phyloP scores from a whole-genome alignment of 2,888 invertebrate genomes.

The Xylophagus ater region DNA sequence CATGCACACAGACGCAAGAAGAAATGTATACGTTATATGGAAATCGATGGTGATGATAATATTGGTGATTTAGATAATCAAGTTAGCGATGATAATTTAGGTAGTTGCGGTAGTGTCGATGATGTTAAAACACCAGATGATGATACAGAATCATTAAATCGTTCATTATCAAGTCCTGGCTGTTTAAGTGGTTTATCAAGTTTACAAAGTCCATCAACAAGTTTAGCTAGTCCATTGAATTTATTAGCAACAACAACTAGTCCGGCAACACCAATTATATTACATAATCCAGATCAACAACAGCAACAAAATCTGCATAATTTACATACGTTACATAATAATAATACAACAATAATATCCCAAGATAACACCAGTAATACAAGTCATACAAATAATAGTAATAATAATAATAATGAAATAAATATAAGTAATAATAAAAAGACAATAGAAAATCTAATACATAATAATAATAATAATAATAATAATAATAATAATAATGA shows the following conservation, averaged over 20 bases:
- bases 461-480: neutral
- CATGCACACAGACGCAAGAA: slow-evolving; percentile 89
- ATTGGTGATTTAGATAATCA: slow-evolving; percentile 42
- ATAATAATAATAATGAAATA: slow-evolving; percentile 5
- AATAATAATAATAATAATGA: slow-evolving; percentile 5
- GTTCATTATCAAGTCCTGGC: slow-evolving; percentile 48
- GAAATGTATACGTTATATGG: slow-evolving; percentile 93
- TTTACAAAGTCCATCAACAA: slow-evolving; percentile 57
- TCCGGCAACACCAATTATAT: slow-evolving; percentile 40
- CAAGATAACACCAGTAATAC: neutral
- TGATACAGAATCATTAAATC: slow-evolving; percentile 52
- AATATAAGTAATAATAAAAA: slow-evolving; percentile 5
- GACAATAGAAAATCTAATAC: neutral
- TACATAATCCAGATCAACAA: slow-evolving; percentile 12
- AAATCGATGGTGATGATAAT: slow-evolving; percentile 59
- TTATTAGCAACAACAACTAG: slow-evolving; percentile 55
- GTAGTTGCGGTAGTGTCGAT: slow-evolving; percentile 68
- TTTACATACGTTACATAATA: too few species aligned
- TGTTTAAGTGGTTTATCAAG: slow-evolving; percentile 56
- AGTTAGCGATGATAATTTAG: slow-evolving; percentile 62
- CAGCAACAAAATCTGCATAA: too few species aligned
- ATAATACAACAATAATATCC: too few species aligned
- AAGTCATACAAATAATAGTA: slow-evolving; percentile 3
- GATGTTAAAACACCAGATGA: slow-evolving; percentile 58
- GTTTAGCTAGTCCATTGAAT: slow-evolving; percentile 68